Evolutionary conservation across 2,113 vertebrate genomes (phyloP).

Genomic region (Poecilia latipinna): DNA sequence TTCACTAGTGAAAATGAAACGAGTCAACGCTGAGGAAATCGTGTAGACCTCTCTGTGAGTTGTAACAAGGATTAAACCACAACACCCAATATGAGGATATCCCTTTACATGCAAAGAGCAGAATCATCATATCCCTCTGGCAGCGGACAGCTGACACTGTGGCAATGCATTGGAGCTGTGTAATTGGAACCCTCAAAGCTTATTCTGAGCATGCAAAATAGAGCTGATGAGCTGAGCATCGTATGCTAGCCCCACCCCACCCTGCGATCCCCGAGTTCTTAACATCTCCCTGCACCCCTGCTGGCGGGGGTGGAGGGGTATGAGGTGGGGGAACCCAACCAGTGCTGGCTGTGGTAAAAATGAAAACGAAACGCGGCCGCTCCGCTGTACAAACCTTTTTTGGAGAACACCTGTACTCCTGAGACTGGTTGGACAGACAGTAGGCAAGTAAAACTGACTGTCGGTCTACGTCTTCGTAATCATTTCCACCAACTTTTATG

Average conservation of each 20-base stretch:
- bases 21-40: conserved; percentile 10
- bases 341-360: conserved; percentile 60
- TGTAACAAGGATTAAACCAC: conserved; percentile 68
- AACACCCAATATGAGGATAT: conserved; percentile 69
- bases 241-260: conserved; percentile 50
- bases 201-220: conserved; percentile 79
- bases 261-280: conserved; percentile 34
- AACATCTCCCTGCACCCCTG: conserved; percentile 46
- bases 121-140: conserved; percentile 78
- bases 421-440: conserved; percentile 41
- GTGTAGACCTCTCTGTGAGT: conserved; percentile 29
- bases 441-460: conserved; percentile 35
- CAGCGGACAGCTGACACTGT: conserved; percentile 78
- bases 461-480: conserved; percentile 30
- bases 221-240: conserved; percentile 69
- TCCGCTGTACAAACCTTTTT: conserved; percentile 66
- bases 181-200: conserved; percentile 76
- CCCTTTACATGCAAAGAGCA: conserved; percentile 77
- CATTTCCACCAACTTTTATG: conserved; percentile 9
- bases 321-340: conserved; percentile 25
- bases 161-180: conserved; percentile 76
- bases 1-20: conserved; percentile 40
- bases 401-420: conserved; percentile 55
- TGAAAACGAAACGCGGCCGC: conserved; percentile 65
- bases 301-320: conserved; percentile 17